phyloP scores from a whole-genome alignment of 2,113 vertebrate genomes.

The Pithys albifrons region DNA sequence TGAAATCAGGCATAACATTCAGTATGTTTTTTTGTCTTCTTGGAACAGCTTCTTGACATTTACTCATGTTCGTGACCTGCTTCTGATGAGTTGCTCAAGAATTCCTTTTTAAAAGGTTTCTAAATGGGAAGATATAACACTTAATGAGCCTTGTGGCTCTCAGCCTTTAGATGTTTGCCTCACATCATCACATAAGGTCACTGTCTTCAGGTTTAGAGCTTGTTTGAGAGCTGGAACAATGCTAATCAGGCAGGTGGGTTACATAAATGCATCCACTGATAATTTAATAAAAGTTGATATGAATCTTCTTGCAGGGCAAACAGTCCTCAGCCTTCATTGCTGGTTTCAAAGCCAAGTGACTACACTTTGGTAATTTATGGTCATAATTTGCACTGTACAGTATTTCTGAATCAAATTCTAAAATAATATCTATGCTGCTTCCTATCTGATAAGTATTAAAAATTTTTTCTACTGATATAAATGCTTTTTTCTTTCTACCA shows the following conservation, averaged over 20 bases:
- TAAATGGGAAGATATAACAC: background rate
- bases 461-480: background rate
- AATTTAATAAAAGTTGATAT: background rate
- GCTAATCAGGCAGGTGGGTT: background rate
- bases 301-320: conserved; percentile 1
- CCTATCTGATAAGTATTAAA: background rate
- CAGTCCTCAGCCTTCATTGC: background rate
- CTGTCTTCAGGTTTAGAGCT: background rate
- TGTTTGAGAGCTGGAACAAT: background rate
- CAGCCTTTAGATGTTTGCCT: background rate
- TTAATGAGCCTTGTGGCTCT: background rate
- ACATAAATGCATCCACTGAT: background rate
- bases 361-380: background rate
- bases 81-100: background rate
- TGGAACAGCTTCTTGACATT: background rate
- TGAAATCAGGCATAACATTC: background rate
- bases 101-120: background rate
- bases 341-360: background rate
- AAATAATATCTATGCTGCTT: background rate
- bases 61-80: background rate
- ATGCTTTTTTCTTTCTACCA: background rate
- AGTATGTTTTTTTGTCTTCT: background rate
- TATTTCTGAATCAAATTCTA: background rate
- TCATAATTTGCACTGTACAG: background rate
- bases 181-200: background rate